These are phyloP conservation scores for Prinia subflava DNA, from an alignment of 2,113 vertebrate species.

Conservation along the genomic window DNA sequence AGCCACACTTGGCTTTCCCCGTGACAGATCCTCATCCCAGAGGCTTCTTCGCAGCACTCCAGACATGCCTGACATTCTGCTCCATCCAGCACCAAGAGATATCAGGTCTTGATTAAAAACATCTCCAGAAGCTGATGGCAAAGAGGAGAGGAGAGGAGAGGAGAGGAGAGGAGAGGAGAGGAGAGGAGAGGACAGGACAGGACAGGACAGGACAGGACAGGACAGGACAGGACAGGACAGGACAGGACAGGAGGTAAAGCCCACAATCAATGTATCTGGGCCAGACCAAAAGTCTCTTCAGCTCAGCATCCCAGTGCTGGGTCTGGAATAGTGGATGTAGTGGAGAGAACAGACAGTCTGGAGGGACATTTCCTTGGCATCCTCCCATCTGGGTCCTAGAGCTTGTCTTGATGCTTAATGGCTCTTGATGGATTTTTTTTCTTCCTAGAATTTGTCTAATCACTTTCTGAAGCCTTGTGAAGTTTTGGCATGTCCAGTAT, in stretches of 20 bases:
- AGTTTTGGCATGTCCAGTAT: background rate
- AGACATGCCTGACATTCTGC: background rate
- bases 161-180: background rate
- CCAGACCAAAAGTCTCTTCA: background rate
- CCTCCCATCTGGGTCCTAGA: background rate
- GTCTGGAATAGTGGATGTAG: background rate
- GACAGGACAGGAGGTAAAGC: background rate
- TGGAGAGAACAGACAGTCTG: background rate
- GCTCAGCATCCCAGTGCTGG: background rate
- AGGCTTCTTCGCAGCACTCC: background rate
- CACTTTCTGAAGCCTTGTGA: background rate
- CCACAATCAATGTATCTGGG: background rate
- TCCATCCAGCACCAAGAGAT: background rate
- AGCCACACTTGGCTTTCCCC: background rate
- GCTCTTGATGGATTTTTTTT: background rate
- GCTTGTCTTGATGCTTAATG: background rate
- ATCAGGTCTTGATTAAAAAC: background rate
- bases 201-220: background rate
- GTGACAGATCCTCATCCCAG: background rate
- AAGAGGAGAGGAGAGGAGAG: background rate
- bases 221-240: background rate
- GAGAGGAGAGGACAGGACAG: background rate
- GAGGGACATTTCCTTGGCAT: background rate
- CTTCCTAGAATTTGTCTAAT: slow-evolving; percentile 14
- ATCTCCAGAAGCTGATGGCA: background rate